A percentile compares a stretch with the other conserved stretches of the same genome.
phyloP scores from a whole-genome alignment of 2,888 invertebrate species.

The Rotaria socialis region DNA sequence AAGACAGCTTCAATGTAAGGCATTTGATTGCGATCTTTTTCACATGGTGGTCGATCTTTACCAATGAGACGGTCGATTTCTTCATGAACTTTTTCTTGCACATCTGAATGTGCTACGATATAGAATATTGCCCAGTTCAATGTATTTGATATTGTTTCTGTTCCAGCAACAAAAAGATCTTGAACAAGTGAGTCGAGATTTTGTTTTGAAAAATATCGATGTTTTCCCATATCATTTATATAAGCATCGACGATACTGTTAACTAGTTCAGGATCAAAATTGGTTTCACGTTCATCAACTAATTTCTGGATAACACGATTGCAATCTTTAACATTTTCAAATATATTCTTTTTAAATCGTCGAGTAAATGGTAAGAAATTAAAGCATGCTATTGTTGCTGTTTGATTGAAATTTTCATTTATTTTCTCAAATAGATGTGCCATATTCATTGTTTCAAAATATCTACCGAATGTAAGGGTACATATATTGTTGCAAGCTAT shows the following conservation, averaged over 20 bases:
- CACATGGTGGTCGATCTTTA: slow-evolving; percentile 40
- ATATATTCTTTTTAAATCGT: slow-evolving; percentile 37
- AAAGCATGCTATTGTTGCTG: slow-evolving; percentile 42
- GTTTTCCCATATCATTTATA: neutral
- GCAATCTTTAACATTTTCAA: slow-evolving; percentile 38
- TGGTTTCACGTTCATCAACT: slow-evolving; percentile 37
- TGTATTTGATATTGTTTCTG: slow-evolving; percentile 42
- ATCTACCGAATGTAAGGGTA: slow-evolving; percentile 43
- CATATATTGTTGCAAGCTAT: slow-evolving; percentile 45
- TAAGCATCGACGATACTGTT: slow-evolving; percentile 15
- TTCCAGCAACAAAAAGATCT: slow-evolving; percentile 46
- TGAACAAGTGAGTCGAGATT: slow-evolving; percentile 46
- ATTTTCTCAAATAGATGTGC: slow-evolving; percentile 37
- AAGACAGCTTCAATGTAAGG: slow-evolving; percentile 39
- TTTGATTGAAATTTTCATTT: slow-evolving; percentile 45
- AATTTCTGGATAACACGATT: slow-evolving; percentile 39
- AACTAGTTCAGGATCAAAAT: slow-evolving; percentile 9
- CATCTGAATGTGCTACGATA: slow-evolving; percentile 32
- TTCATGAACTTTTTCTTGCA: slow-evolving; percentile 34
- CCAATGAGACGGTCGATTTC: slow-evolving; percentile 42
- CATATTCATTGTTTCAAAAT: slow-evolving; percentile 38
- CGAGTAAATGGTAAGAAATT: slow-evolving; percentile 45
- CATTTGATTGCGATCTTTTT: slow-evolving; percentile 38
- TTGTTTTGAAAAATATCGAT: slow-evolving; percentile 18
- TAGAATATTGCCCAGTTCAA: slow-evolving; percentile 43